phyloP scores from a whole-genome alignment of 1,140 invertebrate species.

The Adelges cooleyi region DNA sequence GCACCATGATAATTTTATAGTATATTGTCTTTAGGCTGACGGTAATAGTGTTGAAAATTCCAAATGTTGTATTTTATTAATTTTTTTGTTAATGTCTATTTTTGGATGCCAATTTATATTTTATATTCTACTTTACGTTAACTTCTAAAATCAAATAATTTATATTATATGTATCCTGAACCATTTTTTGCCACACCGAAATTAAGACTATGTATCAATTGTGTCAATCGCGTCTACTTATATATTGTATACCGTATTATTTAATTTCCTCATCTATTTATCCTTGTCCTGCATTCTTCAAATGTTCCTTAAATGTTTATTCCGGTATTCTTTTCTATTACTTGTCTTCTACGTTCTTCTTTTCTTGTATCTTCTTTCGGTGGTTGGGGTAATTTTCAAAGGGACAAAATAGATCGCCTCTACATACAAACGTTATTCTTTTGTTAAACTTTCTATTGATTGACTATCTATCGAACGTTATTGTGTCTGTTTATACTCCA shows the following conservation, averaged over 20 bases:
- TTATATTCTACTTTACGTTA: neutral
- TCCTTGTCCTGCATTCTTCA: neutral
- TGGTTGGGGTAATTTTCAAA: slow-evolving; percentile 15
- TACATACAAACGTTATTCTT: slow-evolving; percentile 8
- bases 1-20: neutral
- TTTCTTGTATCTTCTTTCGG: neutral
- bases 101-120: slow-evolving; percentile 24
- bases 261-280: no score
- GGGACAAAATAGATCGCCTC: slow-evolving; percentile 21
- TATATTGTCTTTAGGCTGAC: neutral
- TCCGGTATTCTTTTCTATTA: neutral
- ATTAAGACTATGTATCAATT: no score
- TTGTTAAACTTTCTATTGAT: no score
- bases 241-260: no score
- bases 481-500: no score
- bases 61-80: neutral
- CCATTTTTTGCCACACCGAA: no score
- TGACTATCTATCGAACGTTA: no score
- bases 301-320: neutral
- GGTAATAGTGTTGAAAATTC: neutral
- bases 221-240: no score
- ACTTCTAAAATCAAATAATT: no score
- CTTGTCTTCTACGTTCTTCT: neutral
- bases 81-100: slow-evolving; percentile 8
- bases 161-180: neutral